phyloP scores from a whole-genome alignment of 2,888 invertebrate genomes.

The Tachina grossa region DNA sequence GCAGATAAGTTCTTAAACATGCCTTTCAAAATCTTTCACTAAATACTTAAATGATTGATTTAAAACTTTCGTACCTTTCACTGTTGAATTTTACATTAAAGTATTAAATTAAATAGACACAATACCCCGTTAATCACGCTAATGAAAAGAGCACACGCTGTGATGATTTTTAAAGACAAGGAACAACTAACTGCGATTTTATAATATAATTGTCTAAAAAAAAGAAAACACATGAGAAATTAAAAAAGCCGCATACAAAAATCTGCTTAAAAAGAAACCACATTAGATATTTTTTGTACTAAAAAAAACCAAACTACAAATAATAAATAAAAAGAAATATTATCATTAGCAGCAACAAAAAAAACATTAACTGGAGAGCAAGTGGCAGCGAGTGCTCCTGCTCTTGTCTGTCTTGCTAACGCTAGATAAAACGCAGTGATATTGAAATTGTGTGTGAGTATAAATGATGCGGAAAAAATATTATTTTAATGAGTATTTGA shows the following conservation, averaged over 20 bases:
- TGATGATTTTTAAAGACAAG: constrained; percentile 65
- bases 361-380: constrained; percentile 34
- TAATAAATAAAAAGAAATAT: constrained; percentile 37
- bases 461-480: constrained; percentile 54
- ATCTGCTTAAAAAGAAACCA: constrained; percentile 38
- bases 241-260: constrained; percentile 52
- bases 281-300: constrained; percentile 20
- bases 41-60: not conserved
- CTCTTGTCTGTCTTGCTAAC: not conserved
- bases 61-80: not conserved
- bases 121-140: not conserved
- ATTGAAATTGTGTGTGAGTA: constrained; percentile 10
- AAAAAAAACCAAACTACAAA: constrained; percentile 17
- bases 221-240: constrained; percentile 25
- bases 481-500: constrained; percentile 48
- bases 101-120: not conserved
- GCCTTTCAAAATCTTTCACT: not conserved
- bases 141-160: constrained; percentile 41
- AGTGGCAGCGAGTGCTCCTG: constrained; percentile 23
- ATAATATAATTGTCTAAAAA: constrained; percentile 5
- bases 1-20: no score
- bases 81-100: constrained; percentile 7
- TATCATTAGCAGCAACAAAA: constrained; percentile 30
- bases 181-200: constrained; percentile 56
- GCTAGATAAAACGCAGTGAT: constrained; percentile 6